phyloP scores from a whole-genome alignment of 1,140 invertebrate species.

The Protaetia brevitarsis region DNA sequence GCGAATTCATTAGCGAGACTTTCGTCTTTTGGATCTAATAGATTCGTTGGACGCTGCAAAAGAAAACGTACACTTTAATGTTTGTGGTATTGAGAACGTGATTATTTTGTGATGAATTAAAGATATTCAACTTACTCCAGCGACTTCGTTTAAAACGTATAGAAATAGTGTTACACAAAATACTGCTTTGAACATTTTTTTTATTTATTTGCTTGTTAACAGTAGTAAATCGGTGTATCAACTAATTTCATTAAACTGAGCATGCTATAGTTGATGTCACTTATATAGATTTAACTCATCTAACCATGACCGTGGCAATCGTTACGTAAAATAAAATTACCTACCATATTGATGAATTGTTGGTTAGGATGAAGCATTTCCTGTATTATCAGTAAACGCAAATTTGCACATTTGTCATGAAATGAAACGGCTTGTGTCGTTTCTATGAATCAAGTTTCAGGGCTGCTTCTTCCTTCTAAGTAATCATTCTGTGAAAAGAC shows the following conservation, averaged over 20 bases:
- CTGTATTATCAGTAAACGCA: slow-evolving; percentile 8
- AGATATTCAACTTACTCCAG: not conserved
- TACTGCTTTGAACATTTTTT: not conserved
- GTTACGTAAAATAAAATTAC: slow-evolving; percentile 2
- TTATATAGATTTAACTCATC: slow-evolving; percentile 3
- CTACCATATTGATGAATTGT: slow-evolving; percentile 7
- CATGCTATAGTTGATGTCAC: not conserved
- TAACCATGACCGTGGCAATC: slow-evolving; percentile 7
- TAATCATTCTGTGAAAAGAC: no score
- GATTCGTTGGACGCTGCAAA: not conserved
- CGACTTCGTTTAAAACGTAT: not conserved
- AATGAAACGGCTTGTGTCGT: no score
- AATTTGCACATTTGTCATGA: not conserved
- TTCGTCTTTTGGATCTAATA: not conserved
- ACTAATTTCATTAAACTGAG: not conserved
- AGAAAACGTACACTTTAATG: not conserved
- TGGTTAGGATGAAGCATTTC: not conserved
- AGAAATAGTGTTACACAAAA: not conserved
- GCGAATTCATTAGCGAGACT: slow-evolving; percentile 29
- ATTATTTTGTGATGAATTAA: not conserved
- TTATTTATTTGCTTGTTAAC: no score
- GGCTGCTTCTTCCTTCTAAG: not conserved
- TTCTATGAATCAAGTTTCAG: not conserved
- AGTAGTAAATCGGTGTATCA: not conserved
- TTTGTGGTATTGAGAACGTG: no score